phyloP scores from a whole-genome alignment of 2,797 vertebrate genomes.

The Oryzias sinensis region DNA sequence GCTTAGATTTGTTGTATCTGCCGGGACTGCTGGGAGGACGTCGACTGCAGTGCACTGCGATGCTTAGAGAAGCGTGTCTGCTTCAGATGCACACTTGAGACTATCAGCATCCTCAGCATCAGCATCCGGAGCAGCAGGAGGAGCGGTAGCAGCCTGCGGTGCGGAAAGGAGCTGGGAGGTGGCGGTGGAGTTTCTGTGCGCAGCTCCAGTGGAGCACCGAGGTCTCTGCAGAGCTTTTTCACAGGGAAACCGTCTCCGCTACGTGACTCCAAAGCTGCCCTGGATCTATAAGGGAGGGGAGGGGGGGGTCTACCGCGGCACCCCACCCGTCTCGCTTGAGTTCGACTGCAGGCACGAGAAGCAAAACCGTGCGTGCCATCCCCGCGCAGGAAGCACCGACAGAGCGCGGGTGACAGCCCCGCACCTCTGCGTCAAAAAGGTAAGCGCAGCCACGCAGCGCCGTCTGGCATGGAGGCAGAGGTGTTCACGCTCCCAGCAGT shows the following conservation, averaged over 20 bases:
- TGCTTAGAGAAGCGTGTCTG: constrained; percentile 11
- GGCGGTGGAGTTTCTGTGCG: constrained; percentile 37
- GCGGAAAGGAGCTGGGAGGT: constrained; percentile 26
- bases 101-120: constrained; percentile 6
- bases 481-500: constrained; percentile 28
- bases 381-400: constrained; percentile 24
- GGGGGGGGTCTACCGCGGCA: constrained; percentile 42
- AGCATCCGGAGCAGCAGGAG: neutral
- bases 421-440: constrained; percentile 74
- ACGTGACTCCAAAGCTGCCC: constrained; percentile 54
- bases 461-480: constrained; percentile 3
- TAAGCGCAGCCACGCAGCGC: constrained; percentile 40
- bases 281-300: constrained; percentile 23
- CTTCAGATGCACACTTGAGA: constrained; percentile 16
- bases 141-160: constrained; percentile 8
- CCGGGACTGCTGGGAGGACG: constrained; percentile 45
- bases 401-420: constrained; percentile 10
- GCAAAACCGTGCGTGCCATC: constrained; percentile 45
- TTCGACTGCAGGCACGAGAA: constrained; percentile 66
- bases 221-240: constrained; percentile 49
- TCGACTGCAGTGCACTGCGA: constrained; percentile 36
- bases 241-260: constrained; percentile 40
- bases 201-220: constrained; percentile 39
- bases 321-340: constrained; percentile 66
- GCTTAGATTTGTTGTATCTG: constrained; percentile 24